Conservation (phyloP, 2,888 invertebrate species). For the Mesorhabditis sp. region DNA sequence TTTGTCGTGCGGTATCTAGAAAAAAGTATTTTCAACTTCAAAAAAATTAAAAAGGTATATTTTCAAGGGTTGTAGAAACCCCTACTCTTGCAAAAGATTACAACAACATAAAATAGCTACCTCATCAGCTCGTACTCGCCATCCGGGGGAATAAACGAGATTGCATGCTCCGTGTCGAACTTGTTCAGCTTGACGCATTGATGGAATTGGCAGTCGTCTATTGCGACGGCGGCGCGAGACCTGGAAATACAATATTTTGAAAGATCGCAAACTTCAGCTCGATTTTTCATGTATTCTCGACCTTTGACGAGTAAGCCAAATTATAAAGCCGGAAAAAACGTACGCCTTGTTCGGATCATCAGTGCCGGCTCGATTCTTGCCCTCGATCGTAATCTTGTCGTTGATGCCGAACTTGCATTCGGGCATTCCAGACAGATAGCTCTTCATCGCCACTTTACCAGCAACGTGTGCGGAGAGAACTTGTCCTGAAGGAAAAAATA, state of each 20-base stretch:
- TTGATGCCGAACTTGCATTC: slow-evolving; percentile 99
- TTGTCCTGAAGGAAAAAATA: slow-evolving; percentile 70
- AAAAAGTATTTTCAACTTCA: not conserved
- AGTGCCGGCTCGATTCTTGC: slow-evolving; percentile 65
- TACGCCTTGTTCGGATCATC: slow-evolving; percentile 73
- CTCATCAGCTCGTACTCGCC: slow-evolving; percentile 99
- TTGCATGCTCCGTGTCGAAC: slow-evolving; percentile 99
- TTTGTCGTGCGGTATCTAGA: slow-evolving; percentile 95
- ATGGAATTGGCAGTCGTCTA: slow-evolving; percentile 99
- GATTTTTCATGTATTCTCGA: not conserved
- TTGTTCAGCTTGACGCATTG: slow-evolving; percentile 99
- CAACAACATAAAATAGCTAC: slow-evolving; percentile 60
- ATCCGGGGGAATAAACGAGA: slow-evolving; percentile 98
- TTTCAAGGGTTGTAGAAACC: too few species aligned
- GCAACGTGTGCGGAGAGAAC: slow-evolving; percentile 98
- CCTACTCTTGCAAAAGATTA: not conserved
- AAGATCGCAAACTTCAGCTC: not conserved
- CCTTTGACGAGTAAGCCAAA: not conserved
- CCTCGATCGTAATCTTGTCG: slow-evolving; percentile 97
- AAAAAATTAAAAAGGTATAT: slow-evolving; percentile 1
- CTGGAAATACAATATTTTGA: slow-evolving; percentile 27
- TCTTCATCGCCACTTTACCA: slow-evolving; percentile 99
- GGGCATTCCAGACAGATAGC: slow-evolving; percentile 98
- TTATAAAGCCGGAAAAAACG: slow-evolving; percentile 1
- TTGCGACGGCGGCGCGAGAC: slow-evolving; percentile 93